phyloP scores from a whole-genome alignment of 37 sponge, comb jelly and placozoan genomes.

The Aplysina aerophoba region DNA sequence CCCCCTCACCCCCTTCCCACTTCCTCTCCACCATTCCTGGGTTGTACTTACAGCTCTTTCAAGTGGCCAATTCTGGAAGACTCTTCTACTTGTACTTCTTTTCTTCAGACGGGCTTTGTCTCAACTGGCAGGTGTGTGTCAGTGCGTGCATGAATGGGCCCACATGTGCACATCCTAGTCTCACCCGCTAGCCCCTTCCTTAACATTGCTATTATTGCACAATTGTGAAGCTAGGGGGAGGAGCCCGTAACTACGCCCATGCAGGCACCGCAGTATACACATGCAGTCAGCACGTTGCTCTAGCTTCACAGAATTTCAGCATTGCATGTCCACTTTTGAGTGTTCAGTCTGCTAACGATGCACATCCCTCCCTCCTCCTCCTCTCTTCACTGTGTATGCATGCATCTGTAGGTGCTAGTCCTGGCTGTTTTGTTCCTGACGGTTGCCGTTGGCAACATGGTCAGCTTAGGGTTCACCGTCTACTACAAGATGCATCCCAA shows the following conservation, averaged over 20 bases:
- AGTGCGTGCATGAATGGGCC: background rate
- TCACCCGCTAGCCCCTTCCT: too few species aligned
- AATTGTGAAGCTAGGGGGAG: too few species aligned
- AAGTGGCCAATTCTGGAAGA: conserved; percentile 8
- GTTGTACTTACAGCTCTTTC: conserved; percentile 15
- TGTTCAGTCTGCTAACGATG: background rate
- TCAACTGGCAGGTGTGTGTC: background rate
- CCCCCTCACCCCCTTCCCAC: conserved; percentile 2
- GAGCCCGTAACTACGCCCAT: too few species aligned
- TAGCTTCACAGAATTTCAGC: background rate
- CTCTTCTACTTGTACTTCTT: conserved; percentile 8
- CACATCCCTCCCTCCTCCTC: background rate
- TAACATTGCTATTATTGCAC: too few species aligned
- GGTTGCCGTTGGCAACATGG: conserved; percentile 25
- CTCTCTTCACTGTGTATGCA: background rate
- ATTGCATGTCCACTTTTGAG: background rate
- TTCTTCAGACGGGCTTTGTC: background rate
- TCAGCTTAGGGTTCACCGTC: background rate
- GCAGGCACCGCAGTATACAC: too few species aligned
- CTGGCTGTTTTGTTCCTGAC: conserved; percentile 13
- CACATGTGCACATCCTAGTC: background rate
- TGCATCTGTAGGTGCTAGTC: background rate
- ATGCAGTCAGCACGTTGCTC: too few species aligned
- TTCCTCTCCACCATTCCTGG: too few species aligned
- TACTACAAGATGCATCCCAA: background rate